Base-by-base conservation (phyloP, 2,888 invertebrate species). In the Xylota sylvarum region DNA sequence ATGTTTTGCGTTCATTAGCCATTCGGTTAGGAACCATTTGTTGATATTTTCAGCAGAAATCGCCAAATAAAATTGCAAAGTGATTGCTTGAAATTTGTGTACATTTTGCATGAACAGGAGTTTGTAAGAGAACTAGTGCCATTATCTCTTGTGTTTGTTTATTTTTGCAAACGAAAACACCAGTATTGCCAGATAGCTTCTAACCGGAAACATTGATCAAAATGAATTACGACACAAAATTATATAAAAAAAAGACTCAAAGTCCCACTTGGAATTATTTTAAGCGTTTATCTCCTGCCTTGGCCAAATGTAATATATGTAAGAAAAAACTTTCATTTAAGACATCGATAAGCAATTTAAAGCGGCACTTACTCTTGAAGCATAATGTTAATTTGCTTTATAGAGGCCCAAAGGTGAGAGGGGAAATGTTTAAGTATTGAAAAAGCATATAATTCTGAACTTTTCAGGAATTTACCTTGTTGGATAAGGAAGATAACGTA, bases 191-290 rank as follows among this genome's bases (percentile, higher is more conserved):
- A 64, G 37, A 12, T 5, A 40, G 14, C 23, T 23, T 23, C 3
- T 23, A 2, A 2, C 1, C 3, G 23, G 23, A 23, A 23, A 23
- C n/a, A 23, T 3, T 23, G 2, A 23, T 23, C 3, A 23, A 23
- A 23, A 35, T 37, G 19, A 12, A 4, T 5, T 19, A 35, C 4
- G 17, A 2, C n/a, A 35, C n/a, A 1, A n/a, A 5, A 58, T 0
- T 12, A 19, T n/a, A 9, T 23, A 14, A 19, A 32, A 40, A 10
- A 19, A 32, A 19, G 27, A 9, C 37, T 9, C n/a, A 2, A 7
- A 72, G 72, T 35, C 48, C 72, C 2, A 14, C 19, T 6, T 72
- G 58, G 58, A 58, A 72, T 5, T 58, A 72, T 14, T 72, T 72
- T 14, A 72, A 43, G 23, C 72, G 72, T 1, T 3, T 72, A 46